Evolutionary conservation across 2,888 invertebrate species (phyloP).

Genomic region (Iphiclides podalirius): DNA sequence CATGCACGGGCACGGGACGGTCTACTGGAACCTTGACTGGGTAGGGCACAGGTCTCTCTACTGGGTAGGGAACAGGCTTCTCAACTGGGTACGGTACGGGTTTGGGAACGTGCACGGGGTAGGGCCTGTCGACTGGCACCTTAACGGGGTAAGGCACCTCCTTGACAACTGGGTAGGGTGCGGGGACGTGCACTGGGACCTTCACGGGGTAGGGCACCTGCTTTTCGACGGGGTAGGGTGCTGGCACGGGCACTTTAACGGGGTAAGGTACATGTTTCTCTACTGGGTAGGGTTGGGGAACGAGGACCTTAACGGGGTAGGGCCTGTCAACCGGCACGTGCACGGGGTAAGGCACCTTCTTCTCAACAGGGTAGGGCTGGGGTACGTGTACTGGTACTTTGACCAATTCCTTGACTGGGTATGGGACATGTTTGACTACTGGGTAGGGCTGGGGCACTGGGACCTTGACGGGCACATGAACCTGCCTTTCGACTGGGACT

Average conservation of each 20-base stretch:
- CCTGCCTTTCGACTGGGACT: constrained; percentile 82
- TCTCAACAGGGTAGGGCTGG: constrained; percentile 85
- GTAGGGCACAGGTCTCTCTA: constrained; percentile 80
- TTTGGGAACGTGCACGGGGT: constrained; percentile 81
- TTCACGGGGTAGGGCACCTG: constrained; percentile 83
- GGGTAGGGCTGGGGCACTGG: constrained; percentile 86
- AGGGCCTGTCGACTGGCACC: constrained; percentile 83
- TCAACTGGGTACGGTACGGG: constrained; percentile 81
- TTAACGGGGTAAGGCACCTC: constrained; percentile 81
- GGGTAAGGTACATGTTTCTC: constrained; percentile 83
- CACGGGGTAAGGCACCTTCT: constrained; percentile 78
- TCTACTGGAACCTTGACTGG: constrained; percentile 82
- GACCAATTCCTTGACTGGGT: constrained; percentile 82
- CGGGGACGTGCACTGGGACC: constrained; percentile 81
- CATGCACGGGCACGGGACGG: constrained; percentile 74
- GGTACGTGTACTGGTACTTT: constrained; percentile 83
- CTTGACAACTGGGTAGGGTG: constrained; percentile 82
- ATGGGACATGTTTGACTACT: constrained; percentile 82
- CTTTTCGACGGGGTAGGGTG: constrained; percentile 85
- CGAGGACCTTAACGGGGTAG: constrained; percentile 74
- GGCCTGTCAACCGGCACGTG: constrained; percentile 77
- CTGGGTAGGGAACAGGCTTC: constrained; percentile 81
- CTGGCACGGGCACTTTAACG: constrained; percentile 84
- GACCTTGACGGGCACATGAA: constrained; percentile 82
- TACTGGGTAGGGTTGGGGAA: constrained; percentile 80